Evolutionary conservation across 2,797 vertebrate species (phyloP).

Genomic region (Trematomus bernacchii): DNA sequence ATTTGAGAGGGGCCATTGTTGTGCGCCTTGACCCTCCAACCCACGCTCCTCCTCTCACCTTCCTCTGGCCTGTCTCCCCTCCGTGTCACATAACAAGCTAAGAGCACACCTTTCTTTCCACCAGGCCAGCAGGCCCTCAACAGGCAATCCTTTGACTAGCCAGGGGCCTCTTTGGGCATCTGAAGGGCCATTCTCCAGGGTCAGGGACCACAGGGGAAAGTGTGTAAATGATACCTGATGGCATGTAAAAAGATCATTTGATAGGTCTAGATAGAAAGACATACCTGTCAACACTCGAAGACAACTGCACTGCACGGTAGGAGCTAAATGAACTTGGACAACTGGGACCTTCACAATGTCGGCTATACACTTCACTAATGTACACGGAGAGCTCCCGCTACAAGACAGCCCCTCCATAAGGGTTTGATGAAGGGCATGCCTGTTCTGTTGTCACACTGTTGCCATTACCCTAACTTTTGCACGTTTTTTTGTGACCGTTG

Average conservation of each 20-base stretch:
- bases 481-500: not conserved
- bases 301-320: constrained; percentile 22
- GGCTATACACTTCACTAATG: not conserved
- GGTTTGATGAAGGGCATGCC: not conserved
- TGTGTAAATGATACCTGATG: constrained; percentile 75
- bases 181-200: constrained; percentile 63
- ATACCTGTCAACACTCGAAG: constrained; percentile 43
- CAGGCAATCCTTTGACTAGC: constrained; percentile 73
- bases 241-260: constrained; percentile 73
- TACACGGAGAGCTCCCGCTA: not conserved
- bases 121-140: constrained; percentile 53
- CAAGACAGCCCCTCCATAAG: not conserved
- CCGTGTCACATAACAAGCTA: constrained; percentile 72
- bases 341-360: constrained; percentile 2
- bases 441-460: not conserved
- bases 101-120: constrained; percentile 72
- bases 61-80: constrained; percentile 70
- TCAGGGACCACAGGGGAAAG: constrained; percentile 69
- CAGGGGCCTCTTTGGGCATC: constrained; percentile 61
- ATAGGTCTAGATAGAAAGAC: constrained; percentile 46
- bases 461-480: not conserved
- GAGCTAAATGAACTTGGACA: constrained; percentile 21
- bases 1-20: constrained; percentile 78
- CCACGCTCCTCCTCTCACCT: constrained; percentile 62
- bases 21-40: constrained; percentile 52